Conservation (phyloP, 2,797 vertebrate genomes). For the Allochrocebus solatus region DNA sequence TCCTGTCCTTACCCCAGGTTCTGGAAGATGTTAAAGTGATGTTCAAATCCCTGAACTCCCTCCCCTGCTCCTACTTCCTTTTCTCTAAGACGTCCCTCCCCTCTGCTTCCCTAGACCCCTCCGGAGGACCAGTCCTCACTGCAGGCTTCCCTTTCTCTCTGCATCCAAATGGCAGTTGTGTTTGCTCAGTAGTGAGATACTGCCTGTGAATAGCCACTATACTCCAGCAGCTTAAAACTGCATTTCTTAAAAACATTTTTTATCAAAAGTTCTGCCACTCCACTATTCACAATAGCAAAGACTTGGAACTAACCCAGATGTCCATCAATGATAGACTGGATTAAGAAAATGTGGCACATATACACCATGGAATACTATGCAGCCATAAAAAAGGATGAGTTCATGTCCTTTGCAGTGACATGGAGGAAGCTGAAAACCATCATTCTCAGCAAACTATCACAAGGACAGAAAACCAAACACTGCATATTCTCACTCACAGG, state of each 20-base stretch:
- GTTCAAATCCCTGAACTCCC: neutral
- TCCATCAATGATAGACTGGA: no score
- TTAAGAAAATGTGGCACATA: no score
- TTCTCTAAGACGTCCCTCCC: neutral
- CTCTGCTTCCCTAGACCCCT: neutral
- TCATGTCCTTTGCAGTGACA: no score
- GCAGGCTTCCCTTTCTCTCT: neutral
- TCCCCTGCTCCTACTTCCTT: neutral
- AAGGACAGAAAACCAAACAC: no score
- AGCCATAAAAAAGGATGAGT: no score
- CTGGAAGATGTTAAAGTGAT: neutral
- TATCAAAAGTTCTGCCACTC: neutral
- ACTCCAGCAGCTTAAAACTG: neutral
- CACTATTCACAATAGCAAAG: no score
- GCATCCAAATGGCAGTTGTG: neutral
- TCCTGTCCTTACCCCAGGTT: neutral
- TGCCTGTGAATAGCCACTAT: neutral
- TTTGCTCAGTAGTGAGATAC: neutral
- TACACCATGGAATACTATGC: no score
- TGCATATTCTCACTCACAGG: no score
- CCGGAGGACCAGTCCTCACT: neutral
- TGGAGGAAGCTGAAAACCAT: no score
- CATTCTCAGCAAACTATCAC: no score
- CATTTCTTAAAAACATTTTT: neutral
- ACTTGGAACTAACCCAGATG: no score